Evolutionary conservation across 2,113 vertebrate species (phyloP), one percentile per base, ranked within the genome.

Genomic region (Calyptomena viridis): DNA sequence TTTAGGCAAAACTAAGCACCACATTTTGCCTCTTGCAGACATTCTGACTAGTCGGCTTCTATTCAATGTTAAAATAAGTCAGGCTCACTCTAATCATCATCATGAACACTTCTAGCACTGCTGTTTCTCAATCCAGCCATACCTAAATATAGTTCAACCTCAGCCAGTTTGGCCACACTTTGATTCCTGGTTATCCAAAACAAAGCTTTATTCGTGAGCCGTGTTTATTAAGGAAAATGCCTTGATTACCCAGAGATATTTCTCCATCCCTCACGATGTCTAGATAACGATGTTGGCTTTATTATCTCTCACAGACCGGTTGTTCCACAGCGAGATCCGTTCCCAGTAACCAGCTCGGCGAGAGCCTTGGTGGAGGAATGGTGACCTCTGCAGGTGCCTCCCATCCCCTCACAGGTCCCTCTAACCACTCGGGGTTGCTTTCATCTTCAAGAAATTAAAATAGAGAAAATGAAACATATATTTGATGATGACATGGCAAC

Each of bases 341-440:
- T 91, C 80, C 90, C 60, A 74, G 31, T 31, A 82, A 90, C 25
- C 67, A 50, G 74, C 6, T 50, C 46, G 11, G 60, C 20, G 8
- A 31, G 63, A 33, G 55, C 10, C 96, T 96, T 47, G 73, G 37
- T 96, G 89, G 98, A 95, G 97, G 95, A 97, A 97, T 55, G 97
- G 97, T 97, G 97, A 96, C 98, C 98, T 98, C 98, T 98, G 78
- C 95, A 97, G 98, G 97, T 75, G 19, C 84, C n/a, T 46, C 31
- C 10, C 5, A 5, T 4, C 52, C 35, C 50, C 62, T 59, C 59
- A 11, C 60, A 13, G 20, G n/a, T 33, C 74, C 62, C 52, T 39
- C 44, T 47, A 75, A 44, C 44, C 53, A 25, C 31, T 73, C 89
- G 67, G 72, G 83, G 94, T 24, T 28, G 42, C 84, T 97, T 97